A percentile compares a stretch with the other conserved stretches of the same genome.
Conservation (phyloP, 2,888 invertebrate genomes). For the Pterostichus madidus region DNA sequence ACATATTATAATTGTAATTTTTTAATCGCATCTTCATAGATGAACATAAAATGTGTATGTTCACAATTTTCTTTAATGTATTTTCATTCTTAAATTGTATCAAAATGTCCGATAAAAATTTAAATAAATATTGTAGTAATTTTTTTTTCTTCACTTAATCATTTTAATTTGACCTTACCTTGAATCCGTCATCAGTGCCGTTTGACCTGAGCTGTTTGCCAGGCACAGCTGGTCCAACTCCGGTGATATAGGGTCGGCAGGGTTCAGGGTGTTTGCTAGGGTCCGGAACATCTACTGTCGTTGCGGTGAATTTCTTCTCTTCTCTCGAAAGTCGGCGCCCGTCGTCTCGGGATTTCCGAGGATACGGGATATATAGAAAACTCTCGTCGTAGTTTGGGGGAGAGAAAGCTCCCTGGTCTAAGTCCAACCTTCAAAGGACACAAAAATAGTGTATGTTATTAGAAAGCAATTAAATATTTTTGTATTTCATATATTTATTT, state of each 20-base stretch:
- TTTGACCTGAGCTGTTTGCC: constrained; percentile 79
- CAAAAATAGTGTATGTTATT: not conserved
- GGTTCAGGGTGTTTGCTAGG: constrained; percentile 81
- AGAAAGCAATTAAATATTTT: too few species aligned
- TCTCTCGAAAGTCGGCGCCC: constrained; percentile 53
- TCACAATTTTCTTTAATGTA: too few species aligned
- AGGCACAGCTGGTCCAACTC: constrained; percentile 69
- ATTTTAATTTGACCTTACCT: constrained; percentile 67
- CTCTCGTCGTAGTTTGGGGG: constrained; percentile 88
- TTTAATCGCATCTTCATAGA: too few species aligned
- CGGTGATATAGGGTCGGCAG: constrained; percentile 82
- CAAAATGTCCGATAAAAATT: too few species aligned
- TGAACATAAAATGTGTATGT: too few species aligned
- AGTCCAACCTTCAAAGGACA: constrained; percentile 78
- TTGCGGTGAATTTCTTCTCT: constrained; percentile 46
- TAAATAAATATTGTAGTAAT: too few species aligned
- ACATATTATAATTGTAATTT: too few species aligned
- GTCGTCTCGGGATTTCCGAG: constrained; percentile 69
- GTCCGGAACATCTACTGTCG: constrained; percentile 52
- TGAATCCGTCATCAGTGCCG: constrained; percentile 86
- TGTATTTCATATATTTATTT: not conserved
- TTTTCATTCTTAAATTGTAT: too few species aligned
- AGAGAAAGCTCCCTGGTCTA: constrained; percentile 81
- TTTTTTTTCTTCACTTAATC: too few species aligned
- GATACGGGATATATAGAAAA: constrained; percentile 81